These are phyloP conservation scores for Globodera rostochiensis DNA, from an alignment of 1,140 invertebrate species.

Conservation along the genomic window DNA sequence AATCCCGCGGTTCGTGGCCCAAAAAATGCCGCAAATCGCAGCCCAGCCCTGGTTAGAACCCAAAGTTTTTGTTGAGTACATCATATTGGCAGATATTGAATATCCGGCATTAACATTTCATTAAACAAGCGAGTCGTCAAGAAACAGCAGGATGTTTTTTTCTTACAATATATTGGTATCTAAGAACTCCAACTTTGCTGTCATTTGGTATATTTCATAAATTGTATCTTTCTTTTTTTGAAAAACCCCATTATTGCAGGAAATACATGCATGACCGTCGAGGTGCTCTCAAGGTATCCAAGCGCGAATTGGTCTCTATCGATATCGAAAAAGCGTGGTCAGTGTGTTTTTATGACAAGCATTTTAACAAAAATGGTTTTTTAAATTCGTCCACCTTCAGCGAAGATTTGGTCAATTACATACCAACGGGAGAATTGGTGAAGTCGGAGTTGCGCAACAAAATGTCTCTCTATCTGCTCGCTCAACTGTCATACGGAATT, in stretches of 20 bases:
- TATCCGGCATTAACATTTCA: too few species aligned
- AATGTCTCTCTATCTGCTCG: constrained; percentile 36
- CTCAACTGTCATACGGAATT: constrained; percentile 30
- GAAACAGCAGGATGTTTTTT: constrained; percentile 78
- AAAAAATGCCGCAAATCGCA: too few species aligned
- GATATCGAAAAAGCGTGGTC: constrained; percentile 21
- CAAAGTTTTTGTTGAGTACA: too few species aligned
- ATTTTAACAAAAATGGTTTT: not conserved
- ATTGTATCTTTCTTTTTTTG: not conserved
- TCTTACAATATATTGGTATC: constrained; percentile 66
- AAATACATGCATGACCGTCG: constrained; percentile 19
- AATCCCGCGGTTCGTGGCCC: too few species aligned
- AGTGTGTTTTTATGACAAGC: not conserved
- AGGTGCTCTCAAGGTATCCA: constrained; percentile 11
- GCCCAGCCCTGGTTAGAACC: too few species aligned
- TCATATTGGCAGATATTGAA: too few species aligned
- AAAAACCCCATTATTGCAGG: constrained; percentile 1
- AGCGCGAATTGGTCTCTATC: constrained; percentile 15
- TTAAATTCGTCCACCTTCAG: constrained; percentile 1
- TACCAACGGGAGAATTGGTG: constrained; percentile 24
- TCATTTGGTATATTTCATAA: constrained; percentile 11
- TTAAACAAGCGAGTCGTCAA: not conserved
- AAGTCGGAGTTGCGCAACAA: constrained; percentile 29
- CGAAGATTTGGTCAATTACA: constrained; percentile 20
- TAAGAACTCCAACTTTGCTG: constrained; percentile 21